Percentiles rank a stretch among this genome's conserved stretches.
Conservation (phyloP, 2,797 vertebrate genomes). For the Muscicapa comitata region DNA sequence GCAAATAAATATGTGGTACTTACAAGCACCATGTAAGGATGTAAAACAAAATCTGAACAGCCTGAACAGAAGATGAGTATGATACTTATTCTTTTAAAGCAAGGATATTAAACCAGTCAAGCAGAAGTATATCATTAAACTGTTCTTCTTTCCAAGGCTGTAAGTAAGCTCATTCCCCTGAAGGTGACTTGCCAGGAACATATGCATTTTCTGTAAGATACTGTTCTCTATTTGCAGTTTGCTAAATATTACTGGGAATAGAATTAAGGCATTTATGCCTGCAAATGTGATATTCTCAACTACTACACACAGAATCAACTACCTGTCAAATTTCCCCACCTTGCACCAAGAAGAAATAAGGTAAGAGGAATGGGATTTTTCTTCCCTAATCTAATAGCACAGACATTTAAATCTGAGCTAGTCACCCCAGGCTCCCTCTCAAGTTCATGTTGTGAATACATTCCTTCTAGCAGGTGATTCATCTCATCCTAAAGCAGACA, state of each 20-base stretch:
- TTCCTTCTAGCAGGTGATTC: neutral
- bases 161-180: neutral
- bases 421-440: neutral
- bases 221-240: neutral
- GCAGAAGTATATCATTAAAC: conserved; percentile 7
- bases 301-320: neutral
- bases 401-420: neutral
- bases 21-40: neutral
- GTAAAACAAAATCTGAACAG: neutral
- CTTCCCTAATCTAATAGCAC: neutral
- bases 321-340: neutral
- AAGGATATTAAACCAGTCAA: conserved; percentile 35
- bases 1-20: neutral
- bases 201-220: neutral
- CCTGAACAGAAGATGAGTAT: neutral
- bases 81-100: neutral
- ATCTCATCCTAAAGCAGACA: conserved; percentile 11
- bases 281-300: neutral
- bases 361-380: neutral
- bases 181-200: conserved; percentile 27
- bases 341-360: neutral
- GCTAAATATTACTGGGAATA: neutral
- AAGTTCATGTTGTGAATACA: neutral
- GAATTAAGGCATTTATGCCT: neutral
- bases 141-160: neutral